phyloP scores from a whole-genome alignment of 1,140 invertebrate genomes.

The Mycetomoellerius zeteki region DNA sequence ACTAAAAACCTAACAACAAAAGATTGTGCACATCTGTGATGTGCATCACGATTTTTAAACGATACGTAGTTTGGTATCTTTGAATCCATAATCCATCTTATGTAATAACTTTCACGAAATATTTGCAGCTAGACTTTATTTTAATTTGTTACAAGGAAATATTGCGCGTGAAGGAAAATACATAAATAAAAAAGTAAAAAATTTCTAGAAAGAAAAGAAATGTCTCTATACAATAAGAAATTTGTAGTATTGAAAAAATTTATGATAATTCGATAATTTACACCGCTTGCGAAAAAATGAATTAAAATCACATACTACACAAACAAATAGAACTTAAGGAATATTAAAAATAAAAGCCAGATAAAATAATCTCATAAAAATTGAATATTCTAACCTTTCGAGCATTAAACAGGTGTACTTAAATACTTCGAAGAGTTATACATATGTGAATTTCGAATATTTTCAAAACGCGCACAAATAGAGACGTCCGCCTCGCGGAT shows the following conservation, averaged over 20 bases:
- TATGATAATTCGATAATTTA: neutral
- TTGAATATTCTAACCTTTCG: neutral
- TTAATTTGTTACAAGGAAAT: neutral
- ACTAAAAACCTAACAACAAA: neutral
- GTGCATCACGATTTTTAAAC: neutral
- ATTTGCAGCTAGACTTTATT: neutral
- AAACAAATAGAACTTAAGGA: neutral
- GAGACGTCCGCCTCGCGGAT: constrained; percentile 30
- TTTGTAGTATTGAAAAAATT: neutral
- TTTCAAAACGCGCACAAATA: constrained; percentile 3
- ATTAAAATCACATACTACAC: neutral
- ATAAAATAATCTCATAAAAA: neutral
- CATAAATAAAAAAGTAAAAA: neutral
- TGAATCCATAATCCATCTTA: neutral
- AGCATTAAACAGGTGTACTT: neutral
- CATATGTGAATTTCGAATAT: neutral
- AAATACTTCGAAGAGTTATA: neutral
- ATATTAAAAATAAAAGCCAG: neutral
- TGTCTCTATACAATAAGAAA: neutral
- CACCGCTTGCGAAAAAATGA: neutral
- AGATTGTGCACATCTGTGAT: neutral
- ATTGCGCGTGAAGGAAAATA: no score
- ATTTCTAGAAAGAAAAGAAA: neutral
- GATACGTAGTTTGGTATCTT: neutral
- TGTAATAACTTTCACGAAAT: neutral